phyloP scores from a whole-genome alignment of 1,140 invertebrate species.

The Phenacoccus solenopsis region DNA sequence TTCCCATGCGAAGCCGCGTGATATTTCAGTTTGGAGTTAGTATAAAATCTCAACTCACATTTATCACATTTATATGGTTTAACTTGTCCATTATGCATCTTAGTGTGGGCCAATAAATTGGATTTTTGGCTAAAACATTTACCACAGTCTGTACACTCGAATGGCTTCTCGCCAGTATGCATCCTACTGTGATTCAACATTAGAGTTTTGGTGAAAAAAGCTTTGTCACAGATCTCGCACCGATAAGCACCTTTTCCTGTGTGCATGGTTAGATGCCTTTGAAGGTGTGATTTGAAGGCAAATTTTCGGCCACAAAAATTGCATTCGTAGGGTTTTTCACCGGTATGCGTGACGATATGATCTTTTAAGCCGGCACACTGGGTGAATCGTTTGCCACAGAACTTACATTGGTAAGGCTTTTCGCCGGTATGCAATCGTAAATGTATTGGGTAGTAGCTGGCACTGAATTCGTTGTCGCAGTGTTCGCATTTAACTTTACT shows the following conservation, averaged over 20 bases:
- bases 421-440: constrained; percentile 1
- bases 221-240: constrained; percentile 70
- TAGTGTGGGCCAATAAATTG: not conserved
- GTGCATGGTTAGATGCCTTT: not conserved
- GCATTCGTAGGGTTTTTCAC: constrained; percentile 6
- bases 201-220: constrained; percentile 87
- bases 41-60: constrained; percentile 24
- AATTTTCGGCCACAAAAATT: constrained; percentile 10
- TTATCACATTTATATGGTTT: not conserved
- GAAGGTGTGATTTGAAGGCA: not conserved
- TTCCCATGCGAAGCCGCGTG: constrained; percentile 41
- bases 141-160: constrained; percentile 86
- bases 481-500: not conserved
- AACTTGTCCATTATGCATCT: not conserved
- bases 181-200: constrained; percentile 91
- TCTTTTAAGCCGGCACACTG: not conserved
- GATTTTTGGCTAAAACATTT: constrained; percentile 36
- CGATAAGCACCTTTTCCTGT: constrained; percentile 44
- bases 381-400: not conserved
- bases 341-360: constrained; percentile 10
- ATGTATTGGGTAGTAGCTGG: not conserved
- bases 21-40: constrained; percentile 50
- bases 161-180: constrained; percentile 92
- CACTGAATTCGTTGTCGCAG: not conserved
- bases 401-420: not conserved